Base-by-base conservation (phyloP, 2,888 invertebrate species). In the Tetragonula carbonaria region DNA sequence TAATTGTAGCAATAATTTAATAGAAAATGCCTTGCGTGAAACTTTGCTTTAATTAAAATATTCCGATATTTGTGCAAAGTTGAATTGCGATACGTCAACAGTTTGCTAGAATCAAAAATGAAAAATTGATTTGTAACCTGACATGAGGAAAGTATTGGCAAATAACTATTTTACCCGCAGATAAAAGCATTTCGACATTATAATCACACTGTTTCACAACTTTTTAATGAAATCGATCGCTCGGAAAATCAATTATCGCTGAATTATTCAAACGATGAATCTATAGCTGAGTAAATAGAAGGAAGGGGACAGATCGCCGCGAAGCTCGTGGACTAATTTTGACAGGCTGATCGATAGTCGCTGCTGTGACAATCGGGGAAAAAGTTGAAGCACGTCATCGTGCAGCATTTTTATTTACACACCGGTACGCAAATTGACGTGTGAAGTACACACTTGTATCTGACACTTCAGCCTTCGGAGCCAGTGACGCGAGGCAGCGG, bases 401-500 rank as follows among this genome's bases (percentile, higher is more conserved):
- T 16, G 62, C 14, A 57, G 23, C 63, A 78, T 76, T 78, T 86
- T 76, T 89, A 86, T 89, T 89, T 89, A 85, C 82, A 80, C 82
- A 53, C 59, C 59, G 67, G 73, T 73, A 74, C 78, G 75, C 84
- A 82, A 88, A 94, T 94, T 93, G 94, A 93, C 93, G 90, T 94
- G 94, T 90, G 93, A 94, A 94, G 90, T 87, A 87, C 78, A 86
- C 93, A 92, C 90, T 91, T 92, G 93, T 87, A 86, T 67, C 82
- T 91, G 92, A 91, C 91, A 92, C 87, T 79, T 86, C 51, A 63
- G 79, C 77, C 72, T 80, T 73, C 67, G 74, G 45, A 66, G 66
- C 50, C 57, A 65, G 57, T 73, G 78, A 82, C 78, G 50, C 28
- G 57, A 78, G 78, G 45, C n/a, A 59, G 53, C n/a, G 82, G 78